A percentile compares a stretch with the other conserved stretches of the same genome.
These are phyloP conservation scores for Eidolon dupreanum DNA, from an alignment of 2,797 vertebrate genomes.

Conservation along the genomic window DNA sequence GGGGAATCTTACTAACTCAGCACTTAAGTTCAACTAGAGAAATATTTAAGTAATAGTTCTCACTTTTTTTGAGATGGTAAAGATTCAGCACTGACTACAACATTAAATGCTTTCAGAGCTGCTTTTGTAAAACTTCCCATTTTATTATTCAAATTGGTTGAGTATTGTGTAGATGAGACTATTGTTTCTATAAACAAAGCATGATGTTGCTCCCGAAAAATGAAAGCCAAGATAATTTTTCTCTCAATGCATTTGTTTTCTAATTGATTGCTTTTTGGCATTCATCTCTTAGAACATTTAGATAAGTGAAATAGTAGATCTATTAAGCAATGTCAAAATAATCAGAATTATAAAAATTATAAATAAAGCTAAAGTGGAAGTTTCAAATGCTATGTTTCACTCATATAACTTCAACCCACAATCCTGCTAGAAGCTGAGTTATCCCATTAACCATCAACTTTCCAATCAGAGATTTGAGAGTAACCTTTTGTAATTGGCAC, in stretches of 20 bases:
- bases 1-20: neutral
- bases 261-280: neutral
- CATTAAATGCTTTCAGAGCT: slow-evolving; percentile 5
- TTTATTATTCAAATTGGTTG: slow-evolving; percentile 6
- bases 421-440: neutral
- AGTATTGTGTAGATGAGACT: neutral
- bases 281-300: neutral
- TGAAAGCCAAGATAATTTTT: neutral
- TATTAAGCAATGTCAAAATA: slow-evolving; percentile 32
- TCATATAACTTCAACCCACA: neutral
- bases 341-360: neutral
- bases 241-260: neutral
- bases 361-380: neutral
- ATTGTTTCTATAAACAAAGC: slow-evolving; percentile 19
- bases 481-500: slow-evolving; percentile 17
- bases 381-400: neutral
- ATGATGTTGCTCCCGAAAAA: slow-evolving; percentile 3
- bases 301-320: neutral
- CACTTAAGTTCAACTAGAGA: neutral
- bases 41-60: neutral
- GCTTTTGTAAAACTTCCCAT: neutral
- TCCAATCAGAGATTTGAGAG: neutral
- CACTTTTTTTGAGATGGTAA: slow-evolving; percentile 32
- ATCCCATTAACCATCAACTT: slow-evolving; percentile 6
- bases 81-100: neutral